Percentiles rank a stretch among this genome's conserved stretches.
Conservation (phyloP, 2,113 vertebrate genomes). For the Rana temporaria region DNA sequence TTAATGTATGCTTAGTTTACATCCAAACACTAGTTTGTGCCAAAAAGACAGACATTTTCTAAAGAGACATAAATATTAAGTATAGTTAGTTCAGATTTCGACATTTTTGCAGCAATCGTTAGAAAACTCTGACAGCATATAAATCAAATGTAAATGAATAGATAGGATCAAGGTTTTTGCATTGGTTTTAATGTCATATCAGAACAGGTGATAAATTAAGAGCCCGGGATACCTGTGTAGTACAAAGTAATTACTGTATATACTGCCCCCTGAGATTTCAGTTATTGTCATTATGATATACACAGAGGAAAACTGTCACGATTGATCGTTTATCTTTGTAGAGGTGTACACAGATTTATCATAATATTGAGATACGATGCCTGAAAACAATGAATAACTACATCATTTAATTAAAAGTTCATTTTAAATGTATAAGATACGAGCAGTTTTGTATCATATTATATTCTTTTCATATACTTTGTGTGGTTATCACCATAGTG, state of each 20-base stretch:
- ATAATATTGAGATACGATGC: conserved; percentile 20
- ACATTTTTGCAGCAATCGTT: conserved; percentile 14
- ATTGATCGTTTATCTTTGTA: conserved; percentile 33
- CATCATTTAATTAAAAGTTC: conserved; percentile 31
- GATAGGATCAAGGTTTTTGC: conserved; percentile 50
- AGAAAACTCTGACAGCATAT: conserved; percentile 40
- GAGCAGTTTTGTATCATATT: background rate
- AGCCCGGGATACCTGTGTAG: conserved; percentile 40
- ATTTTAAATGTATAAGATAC: conserved; percentile 4
- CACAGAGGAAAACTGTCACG: conserved; percentile 25
- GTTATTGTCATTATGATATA: conserved; percentile 43
- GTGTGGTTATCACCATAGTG: background rate
- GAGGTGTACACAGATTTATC: conserved; percentile 45
- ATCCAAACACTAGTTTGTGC: background rate
- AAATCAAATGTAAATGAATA: conserved; percentile 55
- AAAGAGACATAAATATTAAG: conserved; percentile 7
- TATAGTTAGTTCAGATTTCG: conserved; percentile 15
- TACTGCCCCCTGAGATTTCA: conserved; percentile 29
- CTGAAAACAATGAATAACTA: conserved; percentile 12
- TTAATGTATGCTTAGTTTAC: background rate
- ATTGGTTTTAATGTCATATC: conserved; percentile 49
- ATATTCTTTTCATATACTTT: conserved; percentile 16
- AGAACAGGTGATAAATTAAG: conserved; percentile 45
- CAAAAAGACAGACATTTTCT: background rate
- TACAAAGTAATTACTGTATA: conserved; percentile 50